A percentile compares a stretch with the other conserved stretches of the same genome.
phyloP scores from a whole-genome alignment of 2,797 vertebrate genomes.

The Karalla daura region DNA sequence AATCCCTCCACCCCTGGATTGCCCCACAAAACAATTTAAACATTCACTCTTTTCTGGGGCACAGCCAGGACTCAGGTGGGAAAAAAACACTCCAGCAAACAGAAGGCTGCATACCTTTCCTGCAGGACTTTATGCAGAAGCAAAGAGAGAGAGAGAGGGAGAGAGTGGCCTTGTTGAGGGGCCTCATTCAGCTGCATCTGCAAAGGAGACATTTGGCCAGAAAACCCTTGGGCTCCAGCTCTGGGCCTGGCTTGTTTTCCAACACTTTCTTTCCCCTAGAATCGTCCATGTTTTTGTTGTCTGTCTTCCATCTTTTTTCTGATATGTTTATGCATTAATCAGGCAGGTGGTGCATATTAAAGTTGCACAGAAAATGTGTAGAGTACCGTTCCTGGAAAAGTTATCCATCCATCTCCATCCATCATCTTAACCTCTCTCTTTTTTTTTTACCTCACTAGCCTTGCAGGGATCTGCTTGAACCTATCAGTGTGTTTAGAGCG shows the following conservation, averaged over 20 bases:
- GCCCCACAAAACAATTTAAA: constrained; percentile 64
- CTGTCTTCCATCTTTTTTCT: constrained; percentile 6
- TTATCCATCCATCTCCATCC: no score
- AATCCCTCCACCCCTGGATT: constrained; percentile 39
- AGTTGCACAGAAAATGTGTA: no score
- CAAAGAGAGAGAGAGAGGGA: no score
- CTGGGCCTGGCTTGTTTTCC: constrained; percentile 17
- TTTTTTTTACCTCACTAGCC: no score
- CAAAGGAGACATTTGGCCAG: constrained; percentile 41
- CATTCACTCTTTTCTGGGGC: constrained; percentile 69
- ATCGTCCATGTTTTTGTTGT: constrained; percentile 31
- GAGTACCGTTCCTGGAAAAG: no score
- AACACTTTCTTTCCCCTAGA: constrained; percentile 1
- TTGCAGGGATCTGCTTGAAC: no score
- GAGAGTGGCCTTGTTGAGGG: constrained; percentile 59
- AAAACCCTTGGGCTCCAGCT: constrained; percentile 5
- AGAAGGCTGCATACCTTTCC: constrained; percentile 62
- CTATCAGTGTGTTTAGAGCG: no score
- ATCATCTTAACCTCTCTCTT: no score
- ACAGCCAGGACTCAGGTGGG: constrained; percentile 62
- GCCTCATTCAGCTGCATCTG: constrained; percentile 39
- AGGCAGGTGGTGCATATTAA: neutral
- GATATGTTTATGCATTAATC: neutral
- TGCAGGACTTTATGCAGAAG: constrained; percentile 37
- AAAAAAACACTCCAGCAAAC: constrained; percentile 64